Evolutionary conservation across 1,140 invertebrate genomes (phyloP).

Genomic region (Drosophila sucinea): DNA sequence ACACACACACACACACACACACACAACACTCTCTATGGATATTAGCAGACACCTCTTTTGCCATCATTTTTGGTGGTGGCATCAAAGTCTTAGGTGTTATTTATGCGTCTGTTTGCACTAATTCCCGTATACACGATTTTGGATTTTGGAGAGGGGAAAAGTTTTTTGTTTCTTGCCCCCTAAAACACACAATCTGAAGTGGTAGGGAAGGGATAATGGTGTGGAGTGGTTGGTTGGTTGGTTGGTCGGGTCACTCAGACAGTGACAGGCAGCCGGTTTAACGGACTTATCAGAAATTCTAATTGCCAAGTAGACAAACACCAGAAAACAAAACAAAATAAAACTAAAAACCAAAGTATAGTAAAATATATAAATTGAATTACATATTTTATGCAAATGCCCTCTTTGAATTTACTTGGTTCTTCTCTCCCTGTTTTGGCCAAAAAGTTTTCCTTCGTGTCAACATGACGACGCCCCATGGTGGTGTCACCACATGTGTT

Average conservation of each 20-base stretch:
- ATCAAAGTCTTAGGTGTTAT: conserved; percentile 58
- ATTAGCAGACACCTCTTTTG: conserved; percentile 43
- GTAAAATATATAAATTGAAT: conserved; percentile 62
- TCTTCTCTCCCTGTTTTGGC: conserved; percentile 17
- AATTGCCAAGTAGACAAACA: conserved; percentile 38
- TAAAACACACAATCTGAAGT: conserved; percentile 19
- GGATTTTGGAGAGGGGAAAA: not conserved
- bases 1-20: not conserved
- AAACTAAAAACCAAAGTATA: conserved; percentile 6
- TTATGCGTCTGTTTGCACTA: conserved; percentile 66
- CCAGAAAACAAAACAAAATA: conserved; percentile 19
- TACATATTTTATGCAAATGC: conserved; percentile 63
- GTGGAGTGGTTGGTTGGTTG: too few species aligned
- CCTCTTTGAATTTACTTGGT: conserved; percentile 28
- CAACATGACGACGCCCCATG: conserved; percentile 46
- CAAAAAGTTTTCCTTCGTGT: conserved; percentile 52
- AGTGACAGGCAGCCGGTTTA: conserved; percentile 48
- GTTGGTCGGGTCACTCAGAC: conserved; percentile 14
- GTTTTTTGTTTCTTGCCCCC: conserved; percentile 4
- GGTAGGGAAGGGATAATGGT: not conserved
- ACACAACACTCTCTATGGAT: conserved; percentile 34
- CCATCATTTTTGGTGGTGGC: conserved; percentile 29
- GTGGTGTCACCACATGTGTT: conserved; percentile 43
- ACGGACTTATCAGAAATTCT: conserved; percentile 63
- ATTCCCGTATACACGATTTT: conserved; percentile 30